phyloP scores from a whole-genome alignment of 1,140 invertebrate genomes.

The Drosophila ercepeae region DNA sequence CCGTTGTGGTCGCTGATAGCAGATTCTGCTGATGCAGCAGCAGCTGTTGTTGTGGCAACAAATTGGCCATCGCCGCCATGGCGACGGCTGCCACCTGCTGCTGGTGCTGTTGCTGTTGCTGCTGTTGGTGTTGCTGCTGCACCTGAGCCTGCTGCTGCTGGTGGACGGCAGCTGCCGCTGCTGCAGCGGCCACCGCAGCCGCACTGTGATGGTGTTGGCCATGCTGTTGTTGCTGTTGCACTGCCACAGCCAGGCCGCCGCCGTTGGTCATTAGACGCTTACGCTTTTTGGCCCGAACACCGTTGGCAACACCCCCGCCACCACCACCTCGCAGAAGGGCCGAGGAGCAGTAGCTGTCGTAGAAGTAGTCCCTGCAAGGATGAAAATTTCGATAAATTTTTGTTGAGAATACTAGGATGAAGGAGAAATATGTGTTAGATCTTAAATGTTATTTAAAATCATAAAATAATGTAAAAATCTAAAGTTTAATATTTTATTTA shows the following conservation, averaged over 20 bases:
- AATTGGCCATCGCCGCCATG: conserved; percentile 82
- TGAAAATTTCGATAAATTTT: too few relatives aligned
- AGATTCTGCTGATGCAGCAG: conserved; percentile 80
- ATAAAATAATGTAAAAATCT: too few relatives aligned
- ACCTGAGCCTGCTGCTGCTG: conserved; percentile 62
- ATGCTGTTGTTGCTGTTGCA: conserved; percentile 67
- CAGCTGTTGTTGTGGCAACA: conserved; percentile 79
- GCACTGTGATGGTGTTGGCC: conserved; percentile 65
- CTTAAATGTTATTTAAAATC: too few relatives aligned
- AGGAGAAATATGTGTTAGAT: too few relatives aligned
- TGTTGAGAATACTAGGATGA: too few relatives aligned
- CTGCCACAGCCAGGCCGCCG: conserved; percentile 62
- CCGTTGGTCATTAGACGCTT: conserved; percentile 86
- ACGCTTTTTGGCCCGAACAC: conserved; percentile 86
- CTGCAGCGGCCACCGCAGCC: conserved; percentile 60
- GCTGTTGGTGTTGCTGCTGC: conserved; percentile 74
- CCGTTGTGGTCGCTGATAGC: conserved; percentile 61
- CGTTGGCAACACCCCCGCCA: conserved; percentile 61
- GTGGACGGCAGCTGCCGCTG: conserved; percentile 63
- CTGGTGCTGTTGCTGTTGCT: conserved; percentile 76
- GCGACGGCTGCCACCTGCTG: conserved; percentile 81
- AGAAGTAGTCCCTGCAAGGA: conserved; percentile 76
- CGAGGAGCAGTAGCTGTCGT: conserved; percentile 86
- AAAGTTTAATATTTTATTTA: too few relatives aligned
- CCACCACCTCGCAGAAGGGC: conserved; percentile 84